These are phyloP conservation scores for Bostrychus sinensis DNA, from an alignment of 2,113 vertebrate genomes.

Conservation along the genomic window DNA sequence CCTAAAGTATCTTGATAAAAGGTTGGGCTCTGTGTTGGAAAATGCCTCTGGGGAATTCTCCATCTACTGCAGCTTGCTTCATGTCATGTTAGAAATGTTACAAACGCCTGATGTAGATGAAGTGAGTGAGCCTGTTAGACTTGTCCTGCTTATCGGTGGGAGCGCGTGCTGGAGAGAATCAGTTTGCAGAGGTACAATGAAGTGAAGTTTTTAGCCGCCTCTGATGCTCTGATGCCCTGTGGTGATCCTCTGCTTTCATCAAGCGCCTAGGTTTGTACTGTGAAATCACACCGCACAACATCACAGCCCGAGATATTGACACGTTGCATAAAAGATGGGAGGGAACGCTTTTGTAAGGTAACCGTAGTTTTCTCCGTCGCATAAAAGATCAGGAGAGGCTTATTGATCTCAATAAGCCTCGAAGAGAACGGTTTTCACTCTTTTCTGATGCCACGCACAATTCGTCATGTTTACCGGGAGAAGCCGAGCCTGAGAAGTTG, in stretches of 20 bases:
- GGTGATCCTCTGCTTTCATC: conserved; percentile 53
- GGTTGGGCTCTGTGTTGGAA: background rate
- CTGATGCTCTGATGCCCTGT: conserved; percentile 52
- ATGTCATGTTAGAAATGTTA: conserved; percentile 34
- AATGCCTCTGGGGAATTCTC: conserved; percentile 6
- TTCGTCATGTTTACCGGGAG: conserved; percentile 23
- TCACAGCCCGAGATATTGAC: conserved; percentile 44
- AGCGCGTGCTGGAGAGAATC: conserved; percentile 52
- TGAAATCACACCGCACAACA: conserved; percentile 47
- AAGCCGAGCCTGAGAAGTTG: conserved; percentile 17
- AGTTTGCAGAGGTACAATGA: conserved; percentile 49
- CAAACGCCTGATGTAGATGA: conserved; percentile 36
- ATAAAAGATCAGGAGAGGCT: conserved; percentile 10
- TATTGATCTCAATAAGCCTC: conserved; percentile 20
- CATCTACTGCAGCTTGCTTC: conserved; percentile 25
- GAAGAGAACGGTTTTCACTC: conserved; percentile 13
- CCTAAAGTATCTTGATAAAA: too few species aligned
- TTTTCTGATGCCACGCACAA: background rate
- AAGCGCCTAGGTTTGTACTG: conserved; percentile 29
- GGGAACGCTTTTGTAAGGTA: background rate
- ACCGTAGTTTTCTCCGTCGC: background rate
- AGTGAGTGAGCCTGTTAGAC: conserved; percentile 48
- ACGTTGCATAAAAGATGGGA: conserved; percentile 27
- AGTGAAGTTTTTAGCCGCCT: conserved; percentile 46
- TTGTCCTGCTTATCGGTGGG: conserved; percentile 22